Evolutionary conservation across 2,888 invertebrate species (phyloP), one percentile per base, ranked within the genome.

Genomic region (Salpingus planirostris): DNA sequence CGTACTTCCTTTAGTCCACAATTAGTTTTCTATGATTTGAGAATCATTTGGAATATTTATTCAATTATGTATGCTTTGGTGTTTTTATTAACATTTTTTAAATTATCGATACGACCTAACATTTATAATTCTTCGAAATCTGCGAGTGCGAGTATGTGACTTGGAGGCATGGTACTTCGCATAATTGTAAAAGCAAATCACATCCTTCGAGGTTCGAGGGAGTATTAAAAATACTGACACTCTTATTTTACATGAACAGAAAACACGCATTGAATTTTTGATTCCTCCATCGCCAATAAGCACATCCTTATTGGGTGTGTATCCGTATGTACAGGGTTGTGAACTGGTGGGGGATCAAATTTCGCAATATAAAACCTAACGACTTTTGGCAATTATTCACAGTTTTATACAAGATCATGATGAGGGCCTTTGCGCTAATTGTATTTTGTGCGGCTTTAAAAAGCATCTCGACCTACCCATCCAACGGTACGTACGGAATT

Each of bases 181-280:
- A n/a, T n/a, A n/a, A n/a, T 57, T 55, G 54, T 55, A 54, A 44
- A 51, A 51, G 42, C 56, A 50, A 48, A 55, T 57, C 57, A 52
- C 54, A 55, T 50, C 51, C 49, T 34, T 39, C 47, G 51, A 49
- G 55, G 48, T 55, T 53, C 47, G 51, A 49, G 55, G 48, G 54
- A 53, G 54, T 51, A 55, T 54, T 57, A 52, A 58, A 57, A 57
- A 57, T 52, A 52, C 53, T 52, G 50, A 56, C 54, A 54, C 54
- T 54, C 55, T 57, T 55, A 55, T 55, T 59, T 57, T 56, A 56
- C 56, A 57, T 57, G 56, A 56, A 47, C 47, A 44, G 42, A 39
- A 46, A 40, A 55, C 59, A 47, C 48, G 52, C 42, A 42, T 46
- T 46, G 59, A 58, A 59, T 59, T 54, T 53, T 51, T 54, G 50